Evolutionary conservation across 2,113 vertebrate species (phyloP).

Genomic region (Syngnathus floridae): DNA sequence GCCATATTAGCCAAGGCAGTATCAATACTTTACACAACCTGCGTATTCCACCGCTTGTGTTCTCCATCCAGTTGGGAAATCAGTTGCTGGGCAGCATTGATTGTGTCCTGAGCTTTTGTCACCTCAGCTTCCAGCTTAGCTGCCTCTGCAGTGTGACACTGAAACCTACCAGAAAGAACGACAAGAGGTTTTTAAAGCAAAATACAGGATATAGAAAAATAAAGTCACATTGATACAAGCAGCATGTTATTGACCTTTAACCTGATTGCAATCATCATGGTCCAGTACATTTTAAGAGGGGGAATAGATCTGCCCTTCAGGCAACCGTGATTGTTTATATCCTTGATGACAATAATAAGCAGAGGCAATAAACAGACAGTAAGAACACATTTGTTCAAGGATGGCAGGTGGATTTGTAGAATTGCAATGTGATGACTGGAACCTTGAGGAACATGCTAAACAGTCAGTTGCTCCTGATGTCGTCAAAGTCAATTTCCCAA

Average conservation of each 20-base stretch:
- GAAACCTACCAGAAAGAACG: slow-evolving; percentile 76
- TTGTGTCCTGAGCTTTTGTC: slow-evolving; percentile 86
- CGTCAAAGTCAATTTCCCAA: slow-evolving; percentile 2
- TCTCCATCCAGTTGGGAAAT: slow-evolving; percentile 89
- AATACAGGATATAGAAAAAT: not conserved
- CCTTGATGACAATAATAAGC: not conserved
- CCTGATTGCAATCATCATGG: slow-evolving; percentile 2
- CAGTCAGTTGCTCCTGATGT: not conserved
- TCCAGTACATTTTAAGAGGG: slow-evolving; percentile 11
- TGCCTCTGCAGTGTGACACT: slow-evolving; percentile 88
- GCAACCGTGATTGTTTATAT: slow-evolving; percentile 16
- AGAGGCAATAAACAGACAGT: slow-evolving; percentile 1
- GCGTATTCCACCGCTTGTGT: slow-evolving; percentile 88
- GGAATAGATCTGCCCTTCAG: slow-evolving; percentile 6
- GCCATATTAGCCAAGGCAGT: slow-evolving; percentile 32
- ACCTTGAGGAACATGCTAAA: not conserved
- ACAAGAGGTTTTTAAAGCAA: not conserved
- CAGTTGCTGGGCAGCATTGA: slow-evolving; percentile 84
- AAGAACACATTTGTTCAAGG: not conserved
- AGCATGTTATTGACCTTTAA: slow-evolving; percentile 4
- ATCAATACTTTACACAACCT: slow-evolving; percentile 71
- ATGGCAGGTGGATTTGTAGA: not conserved
- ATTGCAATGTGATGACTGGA: not conserved
- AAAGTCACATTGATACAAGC: not conserved
- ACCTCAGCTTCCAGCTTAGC: slow-evolving; percentile 92